Evolutionary conservation across 2,888 invertebrate genomes (phyloP).

Genomic region (Anthophora plumipes): DNA sequence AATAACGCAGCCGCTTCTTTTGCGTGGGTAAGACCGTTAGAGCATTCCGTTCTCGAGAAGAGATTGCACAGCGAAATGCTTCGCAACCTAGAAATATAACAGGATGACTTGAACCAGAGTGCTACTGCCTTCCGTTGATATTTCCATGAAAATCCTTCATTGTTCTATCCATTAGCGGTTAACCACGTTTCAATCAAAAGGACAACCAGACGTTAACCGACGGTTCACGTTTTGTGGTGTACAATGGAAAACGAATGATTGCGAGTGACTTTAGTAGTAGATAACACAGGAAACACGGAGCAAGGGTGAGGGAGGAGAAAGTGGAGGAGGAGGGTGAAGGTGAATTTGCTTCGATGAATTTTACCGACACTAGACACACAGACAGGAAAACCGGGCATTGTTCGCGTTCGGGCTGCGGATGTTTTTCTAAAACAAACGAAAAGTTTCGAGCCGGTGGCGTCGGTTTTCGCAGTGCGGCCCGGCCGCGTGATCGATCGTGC

Average conservation of each 20-base stretch:
- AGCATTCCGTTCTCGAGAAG: background rate
- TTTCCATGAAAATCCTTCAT: too few species aligned
- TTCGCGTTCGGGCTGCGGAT: constrained; percentile 12
- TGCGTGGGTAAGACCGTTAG: too few species aligned
- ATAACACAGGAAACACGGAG: too few species aligned
- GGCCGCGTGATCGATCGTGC: constrained; percentile 66
- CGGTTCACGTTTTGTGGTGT: too few species aligned
- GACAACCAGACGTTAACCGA: too few species aligned
- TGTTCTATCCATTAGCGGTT: too few species aligned
- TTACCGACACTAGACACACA: background rate
- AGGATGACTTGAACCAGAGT: too few species aligned
- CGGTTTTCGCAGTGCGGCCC: constrained; percentile 64
- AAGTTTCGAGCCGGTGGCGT: constrained; percentile 24
- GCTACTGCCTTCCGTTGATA: too few species aligned
- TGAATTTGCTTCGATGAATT: background rate
- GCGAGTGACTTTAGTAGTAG: background rate
- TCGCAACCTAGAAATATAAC: too few species aligned
- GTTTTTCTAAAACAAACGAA: constrained; percentile 34
- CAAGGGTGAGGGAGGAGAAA: too few species aligned
- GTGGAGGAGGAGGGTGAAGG: too few species aligned
- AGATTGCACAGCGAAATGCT: constrained; percentile 3
- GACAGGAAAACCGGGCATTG: background rate
- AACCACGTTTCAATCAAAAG: too few species aligned
- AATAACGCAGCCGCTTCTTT: background rate
- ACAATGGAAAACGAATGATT: background rate